Conservation (phyloP, 2,888 invertebrate species). For the Trichopoda pennipes region DNA sequence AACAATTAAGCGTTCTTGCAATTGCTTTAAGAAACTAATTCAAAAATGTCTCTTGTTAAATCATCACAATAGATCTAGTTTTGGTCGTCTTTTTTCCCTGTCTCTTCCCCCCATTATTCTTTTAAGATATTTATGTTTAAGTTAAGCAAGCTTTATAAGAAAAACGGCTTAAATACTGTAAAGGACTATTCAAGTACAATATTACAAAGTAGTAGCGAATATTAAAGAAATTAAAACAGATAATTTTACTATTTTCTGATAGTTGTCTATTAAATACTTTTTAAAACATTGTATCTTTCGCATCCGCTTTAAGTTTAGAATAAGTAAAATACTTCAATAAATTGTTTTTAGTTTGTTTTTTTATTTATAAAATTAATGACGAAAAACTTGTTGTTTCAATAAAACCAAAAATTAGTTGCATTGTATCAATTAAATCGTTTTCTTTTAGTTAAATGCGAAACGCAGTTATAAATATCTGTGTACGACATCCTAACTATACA, state of each 20-base stretch:
- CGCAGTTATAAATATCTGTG: not conserved
- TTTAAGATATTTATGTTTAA: too few species aligned
- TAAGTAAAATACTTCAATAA: slow-evolving; percentile 29
- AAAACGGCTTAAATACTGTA: slow-evolving; percentile 63
- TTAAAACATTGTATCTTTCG: slow-evolving; percentile 24
- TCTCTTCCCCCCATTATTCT: too few species aligned
- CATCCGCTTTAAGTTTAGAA: slow-evolving; percentile 22
- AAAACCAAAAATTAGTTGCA: slow-evolving; percentile 42
- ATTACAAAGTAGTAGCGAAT: slow-evolving; percentile 42
- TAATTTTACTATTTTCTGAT: slow-evolving; percentile 19
- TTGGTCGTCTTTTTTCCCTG: too few species aligned
- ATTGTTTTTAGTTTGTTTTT: slow-evolving; percentile 36
- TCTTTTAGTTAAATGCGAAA: slow-evolving; percentile 48
- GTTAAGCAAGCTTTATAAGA: not conserved
- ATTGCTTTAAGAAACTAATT: too few species aligned
- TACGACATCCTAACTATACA: not conserved
- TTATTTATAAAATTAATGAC: slow-evolving; percentile 30
- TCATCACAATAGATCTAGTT: too few species aligned
- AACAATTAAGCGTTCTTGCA: too few species aligned
- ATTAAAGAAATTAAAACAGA: too few species aligned
- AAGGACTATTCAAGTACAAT: slow-evolving; percentile 62
- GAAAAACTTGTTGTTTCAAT: slow-evolving; percentile 49
- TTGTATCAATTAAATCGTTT: slow-evolving; percentile 44
- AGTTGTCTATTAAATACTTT: not conserved
- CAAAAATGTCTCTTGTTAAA: too few species aligned